phyloP scores from a whole-genome alignment of 92 coral and sea anemone genomes.

The Siderastrea radians region DNA sequence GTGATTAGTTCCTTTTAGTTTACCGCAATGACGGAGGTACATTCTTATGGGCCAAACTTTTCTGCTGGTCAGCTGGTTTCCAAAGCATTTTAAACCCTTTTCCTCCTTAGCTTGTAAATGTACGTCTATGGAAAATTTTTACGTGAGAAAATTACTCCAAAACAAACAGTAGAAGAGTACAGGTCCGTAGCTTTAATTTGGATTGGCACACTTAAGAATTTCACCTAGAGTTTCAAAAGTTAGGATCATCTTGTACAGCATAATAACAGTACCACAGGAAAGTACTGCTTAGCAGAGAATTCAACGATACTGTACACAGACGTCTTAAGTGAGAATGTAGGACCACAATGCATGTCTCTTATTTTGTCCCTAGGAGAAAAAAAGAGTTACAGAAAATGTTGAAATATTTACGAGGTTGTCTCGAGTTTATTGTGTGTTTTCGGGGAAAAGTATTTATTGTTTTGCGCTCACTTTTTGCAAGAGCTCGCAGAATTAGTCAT shows the following conservation, averaged over 20 bases:
- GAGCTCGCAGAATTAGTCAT: not conserved
- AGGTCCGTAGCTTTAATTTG: not conserved
- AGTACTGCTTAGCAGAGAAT: not conserved
- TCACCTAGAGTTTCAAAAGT: too few species aligned
- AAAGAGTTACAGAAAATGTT: not conserved
- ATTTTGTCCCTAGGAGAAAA: not conserved
- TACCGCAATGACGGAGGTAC: not conserved
- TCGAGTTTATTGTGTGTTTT: not conserved
- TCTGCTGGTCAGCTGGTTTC: slow-evolving; percentile 1
- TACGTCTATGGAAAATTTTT: too few species aligned
- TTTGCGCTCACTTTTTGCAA: not conserved
- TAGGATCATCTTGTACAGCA: too few species aligned
- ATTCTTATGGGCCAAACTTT: slow-evolving; percentile 9
- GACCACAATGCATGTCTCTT: not conserved
- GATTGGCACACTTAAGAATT: too few species aligned
- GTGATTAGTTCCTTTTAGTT: not conserved
- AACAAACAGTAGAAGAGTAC: not conserved
- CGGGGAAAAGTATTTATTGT: slow-evolving; percentile 1
- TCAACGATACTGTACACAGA: too few species aligned
- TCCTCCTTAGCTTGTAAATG: not conserved
- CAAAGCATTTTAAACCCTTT: not conserved
- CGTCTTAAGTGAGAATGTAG: too few species aligned
- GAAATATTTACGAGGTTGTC: not conserved
- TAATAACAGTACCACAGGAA: not conserved
- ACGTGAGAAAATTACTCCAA: too few species aligned